Percentiles rank a stretch among this genome's conserved stretches.
phyloP scores from a whole-genome alignment of 2,888 invertebrate species.

The Rosalia funebris region DNA sequence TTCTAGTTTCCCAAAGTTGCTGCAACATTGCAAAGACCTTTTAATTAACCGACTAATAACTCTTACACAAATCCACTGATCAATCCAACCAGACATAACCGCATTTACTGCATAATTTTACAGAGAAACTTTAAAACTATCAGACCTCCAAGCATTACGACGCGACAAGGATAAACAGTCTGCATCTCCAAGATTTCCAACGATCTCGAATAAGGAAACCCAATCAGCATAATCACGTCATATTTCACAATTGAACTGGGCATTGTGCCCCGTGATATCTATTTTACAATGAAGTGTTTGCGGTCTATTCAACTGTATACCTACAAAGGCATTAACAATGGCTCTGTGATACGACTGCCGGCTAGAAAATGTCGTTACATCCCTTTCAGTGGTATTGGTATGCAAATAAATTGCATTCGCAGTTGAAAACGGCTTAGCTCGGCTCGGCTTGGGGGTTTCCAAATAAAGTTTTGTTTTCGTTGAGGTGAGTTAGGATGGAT shows the following conservation, averaged over 20 bases:
- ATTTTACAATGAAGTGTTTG: conserved; percentile 19
- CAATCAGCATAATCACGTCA: conserved; percentile 11
- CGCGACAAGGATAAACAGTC: no score
- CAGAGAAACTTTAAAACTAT: no score
- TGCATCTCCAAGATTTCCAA: no score
- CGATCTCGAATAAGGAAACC: no score
- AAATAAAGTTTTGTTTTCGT: not conserved
- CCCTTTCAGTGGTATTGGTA: conserved; percentile 1
- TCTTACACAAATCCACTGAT: no score
- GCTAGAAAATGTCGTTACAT: conserved; percentile 22
- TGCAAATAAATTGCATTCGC: conserved; percentile 9
- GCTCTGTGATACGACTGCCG: conserved; percentile 19
- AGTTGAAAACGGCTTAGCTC: not conserved
- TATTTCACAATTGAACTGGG: not conserved
- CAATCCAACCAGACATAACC: no score
- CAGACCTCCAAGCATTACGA: no score
- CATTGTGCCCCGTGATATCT: not conserved
- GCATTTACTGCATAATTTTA: no score
- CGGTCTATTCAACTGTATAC: conserved; percentile 11
- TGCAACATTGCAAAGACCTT: no score
- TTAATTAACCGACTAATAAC: no score
- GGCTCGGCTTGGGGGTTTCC: not conserved
- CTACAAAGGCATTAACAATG: conserved; percentile 22
- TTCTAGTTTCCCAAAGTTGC: no score
- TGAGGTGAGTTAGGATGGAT: not conserved